phyloP scores from a whole-genome alignment of 2,113 vertebrate genomes.

The Tragelaphus buxtoni region DNA sequence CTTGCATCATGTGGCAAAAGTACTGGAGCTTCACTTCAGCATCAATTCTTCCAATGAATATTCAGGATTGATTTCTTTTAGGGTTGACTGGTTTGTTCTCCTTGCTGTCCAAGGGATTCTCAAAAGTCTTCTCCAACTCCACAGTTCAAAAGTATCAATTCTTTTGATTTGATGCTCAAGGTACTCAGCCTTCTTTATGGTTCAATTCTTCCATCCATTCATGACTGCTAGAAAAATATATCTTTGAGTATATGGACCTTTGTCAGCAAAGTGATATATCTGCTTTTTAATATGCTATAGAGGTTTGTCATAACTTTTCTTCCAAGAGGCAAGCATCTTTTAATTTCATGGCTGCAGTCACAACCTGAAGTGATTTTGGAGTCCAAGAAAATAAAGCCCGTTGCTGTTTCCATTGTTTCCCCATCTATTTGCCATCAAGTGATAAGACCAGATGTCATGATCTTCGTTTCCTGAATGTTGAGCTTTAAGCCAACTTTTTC shows the following conservation, averaged over 20 bases:
- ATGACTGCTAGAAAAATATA: neutral
- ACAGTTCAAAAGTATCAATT: neutral
- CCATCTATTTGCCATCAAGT: neutral
- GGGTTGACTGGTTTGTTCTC: neutral
- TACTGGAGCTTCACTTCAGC: neutral
- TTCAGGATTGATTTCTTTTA: neutral
- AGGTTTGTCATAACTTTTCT: neutral
- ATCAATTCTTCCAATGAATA: neutral
- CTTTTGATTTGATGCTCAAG: neutral
- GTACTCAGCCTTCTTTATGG: neutral
- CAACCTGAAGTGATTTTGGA: neutral
- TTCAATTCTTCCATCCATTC: neutral
- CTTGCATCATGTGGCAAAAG: neutral
- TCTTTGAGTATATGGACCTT: neutral
- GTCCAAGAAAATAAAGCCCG: neutral
- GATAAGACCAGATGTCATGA: neutral
- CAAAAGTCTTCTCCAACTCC: neutral
- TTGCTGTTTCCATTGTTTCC: neutral
- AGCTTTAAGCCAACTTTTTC: neutral
- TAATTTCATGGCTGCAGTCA: neutral
- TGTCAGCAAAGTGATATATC: neutral
- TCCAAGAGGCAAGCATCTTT: neutral
- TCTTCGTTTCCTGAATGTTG: neutral
- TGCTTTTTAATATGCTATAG: neutral
- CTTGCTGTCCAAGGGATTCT: neutral